Evolutionary conservation across 2,797 vertebrate species (phyloP), one percentile per base, ranked within the genome.

Genomic region (Helostoma temminkii): DNA sequence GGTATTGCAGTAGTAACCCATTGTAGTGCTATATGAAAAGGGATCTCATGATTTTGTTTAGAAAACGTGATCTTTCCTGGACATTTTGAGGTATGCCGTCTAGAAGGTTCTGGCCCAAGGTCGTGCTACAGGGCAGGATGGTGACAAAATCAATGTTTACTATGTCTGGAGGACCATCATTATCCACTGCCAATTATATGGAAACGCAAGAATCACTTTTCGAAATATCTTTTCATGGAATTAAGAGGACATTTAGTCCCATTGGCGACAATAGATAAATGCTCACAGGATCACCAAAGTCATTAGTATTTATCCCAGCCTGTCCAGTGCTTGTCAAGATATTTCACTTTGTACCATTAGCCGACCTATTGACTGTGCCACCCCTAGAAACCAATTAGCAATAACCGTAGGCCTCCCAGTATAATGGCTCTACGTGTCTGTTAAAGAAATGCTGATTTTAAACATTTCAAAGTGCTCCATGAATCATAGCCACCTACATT

Each of bases 341-440:
- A 16, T 59, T 64, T 68, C 34, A 60, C 43, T 41, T 25, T 64
- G 24, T 9, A 39, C 26, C 5, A 12, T 30, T 12, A 36, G 4
- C n/a, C 26, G 21, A 45, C 30, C 14, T 25, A 18, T 37, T 22
- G 3, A 41, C 42, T 26, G 45, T 16, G 12, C 15, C 32, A 43
- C 36, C 46, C 25, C 9, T 26, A 14, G 28, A 37, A 58, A 22
- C 39, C 19, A 42, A 21, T 58, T 24, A 36, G 24, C 41, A 50
- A 14, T 6, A 26, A 39, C 18, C 9, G 2, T 2, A 3, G 12
- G 9, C 34, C n/a, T 22, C 21, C 22, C 28, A 6, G 34, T 25
- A 18, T 6, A 24, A 3, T 6, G 14, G 15, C 36, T 48, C 19
- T 1, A 36, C 4, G 25, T 12, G 26, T n/a, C 11, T 24, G 15